A percentile compares a stretch with the other conserved stretches of the same genome.
phyloP scores from a whole-genome alignment of 2,888 invertebrate genomes.

The Melitaea athalia region DNA sequence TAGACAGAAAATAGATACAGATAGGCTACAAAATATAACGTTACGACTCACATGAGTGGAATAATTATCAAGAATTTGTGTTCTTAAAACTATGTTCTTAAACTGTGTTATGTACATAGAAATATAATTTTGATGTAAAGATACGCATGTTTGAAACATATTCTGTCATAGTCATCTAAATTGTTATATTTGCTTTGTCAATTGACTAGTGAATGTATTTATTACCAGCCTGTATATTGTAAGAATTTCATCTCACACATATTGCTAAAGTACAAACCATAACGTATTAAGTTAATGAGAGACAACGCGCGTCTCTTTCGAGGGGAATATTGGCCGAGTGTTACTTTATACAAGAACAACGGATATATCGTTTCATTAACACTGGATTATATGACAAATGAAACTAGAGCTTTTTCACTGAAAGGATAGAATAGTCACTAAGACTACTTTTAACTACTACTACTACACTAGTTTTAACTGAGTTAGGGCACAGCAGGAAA shows the following conservation, averaged over 20 bases:
- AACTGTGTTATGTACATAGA: too few species aligned
- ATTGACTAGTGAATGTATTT: background rate
- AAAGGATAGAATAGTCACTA: background rate
- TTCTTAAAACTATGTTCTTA: too few species aligned
- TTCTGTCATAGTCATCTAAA: too few species aligned
- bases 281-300: slow-evolving; percentile 78
- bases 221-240: slow-evolving; percentile 48
- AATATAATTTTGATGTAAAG: too few species aligned
- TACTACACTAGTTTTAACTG: too few species aligned
- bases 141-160: too few species aligned
- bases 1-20: too few species aligned
- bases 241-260: slow-evolving; percentile 68
- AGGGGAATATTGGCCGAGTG: slow-evolving; percentile 56
- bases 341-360: slow-evolving; percentile 54
- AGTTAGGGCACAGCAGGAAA: too few species aligned
- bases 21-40: too few species aligned
- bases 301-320: slow-evolving; percentile 65
- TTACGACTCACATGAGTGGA: too few species aligned
- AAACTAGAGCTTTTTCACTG: slow-evolving; percentile 27
- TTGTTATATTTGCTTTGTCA: background rate
- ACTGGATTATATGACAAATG: slow-evolving; percentile 56
- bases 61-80: background rate
- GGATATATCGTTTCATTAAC: slow-evolving; percentile 76
- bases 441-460: too few species aligned
- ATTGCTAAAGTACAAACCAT: slow-evolving; percentile 69